Conservation (phyloP, 2,113 vertebrate species). For the Halcyon malimbica region DNA sequence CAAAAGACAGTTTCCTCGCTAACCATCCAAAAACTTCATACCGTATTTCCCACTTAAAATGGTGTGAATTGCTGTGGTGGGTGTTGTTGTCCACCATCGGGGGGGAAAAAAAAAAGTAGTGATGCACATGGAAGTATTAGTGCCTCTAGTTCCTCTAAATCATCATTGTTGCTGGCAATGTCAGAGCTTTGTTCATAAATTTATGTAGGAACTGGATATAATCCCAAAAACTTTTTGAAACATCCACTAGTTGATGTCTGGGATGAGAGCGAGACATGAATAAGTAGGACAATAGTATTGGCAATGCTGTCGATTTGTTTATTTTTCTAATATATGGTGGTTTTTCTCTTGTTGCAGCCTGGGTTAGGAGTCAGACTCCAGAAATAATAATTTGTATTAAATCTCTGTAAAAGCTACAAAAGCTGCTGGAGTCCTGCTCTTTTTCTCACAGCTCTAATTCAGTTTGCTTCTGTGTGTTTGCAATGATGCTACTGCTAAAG, state of each 20-base stretch:
- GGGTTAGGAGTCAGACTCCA: neutral
- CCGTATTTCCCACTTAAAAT: neutral
- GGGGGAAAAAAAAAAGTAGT: neutral
- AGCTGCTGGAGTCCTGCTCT: neutral
- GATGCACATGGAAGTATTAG: neutral
- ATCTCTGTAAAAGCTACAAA: neutral
- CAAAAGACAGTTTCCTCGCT: neutral
- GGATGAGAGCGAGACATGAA: neutral
- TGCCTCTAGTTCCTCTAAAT: neutral
- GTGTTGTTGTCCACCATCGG: neutral
- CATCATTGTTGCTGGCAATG: neutral
- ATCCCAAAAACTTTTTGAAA: neutral
- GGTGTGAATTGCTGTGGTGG: neutral
- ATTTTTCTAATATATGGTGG: neutral
- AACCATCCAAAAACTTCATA: neutral
- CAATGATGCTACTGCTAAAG: neutral
- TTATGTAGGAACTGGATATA: neutral
- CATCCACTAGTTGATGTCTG: neutral
- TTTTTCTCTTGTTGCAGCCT: neutral
- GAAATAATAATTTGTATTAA: neutral
- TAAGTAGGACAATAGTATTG: neutral
- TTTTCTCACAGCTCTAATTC: neutral
- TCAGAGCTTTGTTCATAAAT: neutral
- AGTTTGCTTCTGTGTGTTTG: neutral
- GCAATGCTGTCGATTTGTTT: neutral